These are phyloP conservation scores for Willisornis vidua DNA, from an alignment of 2,113 vertebrate genomes.

Conservation along the genomic window DNA sequence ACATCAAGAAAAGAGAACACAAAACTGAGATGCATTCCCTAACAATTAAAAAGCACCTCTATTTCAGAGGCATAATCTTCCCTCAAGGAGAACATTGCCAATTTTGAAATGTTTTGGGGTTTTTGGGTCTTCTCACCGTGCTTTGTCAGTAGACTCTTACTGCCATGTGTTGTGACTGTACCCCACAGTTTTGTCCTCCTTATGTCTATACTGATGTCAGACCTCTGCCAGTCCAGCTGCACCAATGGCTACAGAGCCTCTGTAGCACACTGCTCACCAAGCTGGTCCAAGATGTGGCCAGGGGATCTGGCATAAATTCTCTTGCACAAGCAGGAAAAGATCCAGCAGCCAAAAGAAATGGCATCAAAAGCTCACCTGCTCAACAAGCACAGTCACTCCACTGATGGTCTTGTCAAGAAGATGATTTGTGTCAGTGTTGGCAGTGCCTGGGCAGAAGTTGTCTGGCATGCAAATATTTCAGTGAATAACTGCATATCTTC, in stretches of 20 bases:
- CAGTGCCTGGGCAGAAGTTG: background rate
- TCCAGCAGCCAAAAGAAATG: background rate
- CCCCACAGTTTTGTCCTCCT: background rate
- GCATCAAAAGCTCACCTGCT: background rate
- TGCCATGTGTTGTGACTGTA: background rate
- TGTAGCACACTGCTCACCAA: background rate
- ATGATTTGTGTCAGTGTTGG: background rate
- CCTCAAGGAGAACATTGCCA: background rate
- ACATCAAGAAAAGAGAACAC: background rate
- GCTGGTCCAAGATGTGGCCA: background rate
- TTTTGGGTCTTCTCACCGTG: background rate
- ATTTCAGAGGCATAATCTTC: background rate
- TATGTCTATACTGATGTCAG: background rate
- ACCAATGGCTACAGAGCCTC: background rate
- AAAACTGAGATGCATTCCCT: background rate
- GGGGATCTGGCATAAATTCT: background rate
- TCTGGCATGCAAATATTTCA: background rate
- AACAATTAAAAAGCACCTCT: background rate
- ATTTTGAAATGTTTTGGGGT: background rate
- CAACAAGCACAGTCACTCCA: background rate
- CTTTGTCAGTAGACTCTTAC: background rate
- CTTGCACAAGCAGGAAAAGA: background rate
- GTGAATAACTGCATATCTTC: background rate
- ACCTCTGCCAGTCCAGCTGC: background rate
- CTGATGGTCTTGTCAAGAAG: background rate